Conservation (phyloP, 2,113 vertebrate genomes). For the Plotosus lineatus region DNA sequence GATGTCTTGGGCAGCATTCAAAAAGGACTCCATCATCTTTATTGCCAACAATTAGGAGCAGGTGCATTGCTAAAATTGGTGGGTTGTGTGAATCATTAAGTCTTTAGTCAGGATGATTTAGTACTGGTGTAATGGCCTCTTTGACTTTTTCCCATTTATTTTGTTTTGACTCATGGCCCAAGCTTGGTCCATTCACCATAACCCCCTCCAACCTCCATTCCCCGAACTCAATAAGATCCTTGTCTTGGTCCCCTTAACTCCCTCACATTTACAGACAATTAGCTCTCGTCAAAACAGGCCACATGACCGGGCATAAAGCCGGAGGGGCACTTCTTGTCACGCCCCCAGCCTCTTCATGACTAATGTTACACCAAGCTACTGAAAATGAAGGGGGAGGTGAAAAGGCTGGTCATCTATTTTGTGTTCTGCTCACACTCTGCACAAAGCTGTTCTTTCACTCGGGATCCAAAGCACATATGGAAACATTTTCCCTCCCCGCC, state of each 20-base stretch:
- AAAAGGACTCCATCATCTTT: constrained; percentile 50
- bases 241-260: constrained; percentile 56
- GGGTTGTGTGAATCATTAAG: constrained; percentile 51
- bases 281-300: constrained; percentile 65
- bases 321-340: constrained; percentile 38
- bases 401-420: constrained; percentile 49
- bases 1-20: constrained; percentile 9
- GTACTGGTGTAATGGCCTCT: constrained; percentile 51
- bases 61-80: constrained; percentile 57
- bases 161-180: constrained; percentile 51
- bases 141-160: constrained; percentile 57
- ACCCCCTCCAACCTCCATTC: constrained; percentile 18
- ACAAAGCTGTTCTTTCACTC: constrained; percentile 75
- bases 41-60: constrained; percentile 52
- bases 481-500: constrained; percentile 63
- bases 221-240: constrained; percentile 57
- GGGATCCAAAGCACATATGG: constrained; percentile 71
- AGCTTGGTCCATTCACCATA: constrained; percentile 13
- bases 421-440: constrained; percentile 60
- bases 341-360: constrained; percentile 50
- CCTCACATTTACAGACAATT: constrained; percentile 68
- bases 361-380: constrained; percentile 62
- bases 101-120: constrained; percentile 56
- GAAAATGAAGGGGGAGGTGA: constrained; percentile 37
- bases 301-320: constrained; percentile 53